phyloP scores from a whole-genome alignment of 2,113 vertebrate genomes.

The Cochlearius cochlearius region DNA sequence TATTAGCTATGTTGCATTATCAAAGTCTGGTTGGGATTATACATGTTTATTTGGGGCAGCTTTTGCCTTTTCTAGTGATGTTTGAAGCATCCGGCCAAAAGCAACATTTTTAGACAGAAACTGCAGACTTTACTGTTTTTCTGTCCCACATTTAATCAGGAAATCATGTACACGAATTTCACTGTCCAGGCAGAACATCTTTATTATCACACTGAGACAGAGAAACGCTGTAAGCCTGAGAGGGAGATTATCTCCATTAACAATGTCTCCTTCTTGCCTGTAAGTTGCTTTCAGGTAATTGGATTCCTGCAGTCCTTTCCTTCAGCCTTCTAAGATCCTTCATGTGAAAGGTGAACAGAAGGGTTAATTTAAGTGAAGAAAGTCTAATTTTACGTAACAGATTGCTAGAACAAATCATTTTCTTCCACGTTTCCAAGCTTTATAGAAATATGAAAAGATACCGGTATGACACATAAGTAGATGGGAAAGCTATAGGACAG shows the following conservation, averaged over 20 bases:
- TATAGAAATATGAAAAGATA: neutral
- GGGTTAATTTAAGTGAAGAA: neutral
- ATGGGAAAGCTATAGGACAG: neutral
- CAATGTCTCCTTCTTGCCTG: neutral
- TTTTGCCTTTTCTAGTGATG: neutral
- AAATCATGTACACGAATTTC: neutral
- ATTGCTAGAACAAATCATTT: neutral
- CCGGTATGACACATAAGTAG: neutral
- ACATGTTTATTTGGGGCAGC: neutral
- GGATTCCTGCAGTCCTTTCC: neutral
- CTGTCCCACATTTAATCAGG: neutral
- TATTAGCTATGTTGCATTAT: neutral
- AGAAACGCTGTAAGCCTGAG: neutral
- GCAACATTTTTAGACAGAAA: neutral
- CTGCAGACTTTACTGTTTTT: neutral
- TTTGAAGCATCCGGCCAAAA: neutral
- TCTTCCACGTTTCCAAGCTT: neutral
- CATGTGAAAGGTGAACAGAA: neutral
- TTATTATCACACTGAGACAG: neutral
- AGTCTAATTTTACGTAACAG: neutral
- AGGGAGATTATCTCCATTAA: neutral
- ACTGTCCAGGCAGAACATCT: neutral
- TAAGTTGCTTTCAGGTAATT: conserved; percentile 22
- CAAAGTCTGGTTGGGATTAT: neutral
- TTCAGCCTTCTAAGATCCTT: neutral